These are phyloP conservation scores for Stomatorhinus walkeri DNA, from an alignment of 2,797 vertebrate genomes.

Conservation along the genomic window DNA sequence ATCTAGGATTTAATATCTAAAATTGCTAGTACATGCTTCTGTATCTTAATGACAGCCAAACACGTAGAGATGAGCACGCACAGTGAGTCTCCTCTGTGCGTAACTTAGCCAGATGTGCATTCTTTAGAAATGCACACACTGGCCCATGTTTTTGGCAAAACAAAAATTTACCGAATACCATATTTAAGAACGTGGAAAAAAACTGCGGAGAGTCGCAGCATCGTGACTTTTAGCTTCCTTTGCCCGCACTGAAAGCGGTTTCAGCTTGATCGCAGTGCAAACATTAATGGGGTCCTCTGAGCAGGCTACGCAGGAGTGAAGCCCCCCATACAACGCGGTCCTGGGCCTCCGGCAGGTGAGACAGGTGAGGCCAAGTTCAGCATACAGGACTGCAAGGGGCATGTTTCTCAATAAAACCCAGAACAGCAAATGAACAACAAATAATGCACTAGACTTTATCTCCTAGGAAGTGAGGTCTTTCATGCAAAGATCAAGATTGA, in stretches of 20 bases:
- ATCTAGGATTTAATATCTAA: background rate
- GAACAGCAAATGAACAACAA: background rate
- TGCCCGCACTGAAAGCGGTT: background rate
- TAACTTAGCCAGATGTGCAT: background rate
- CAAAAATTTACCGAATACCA: conserved; percentile 9
- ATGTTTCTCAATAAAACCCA: background rate
- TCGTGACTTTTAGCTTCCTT: background rate
- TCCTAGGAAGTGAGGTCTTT: background rate
- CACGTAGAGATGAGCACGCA: background rate
- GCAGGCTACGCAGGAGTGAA: background rate
- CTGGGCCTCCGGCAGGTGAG: background rate
- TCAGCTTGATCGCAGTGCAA: conserved; percentile 14
- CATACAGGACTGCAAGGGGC: background rate
- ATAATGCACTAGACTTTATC: background rate
- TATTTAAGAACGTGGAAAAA: background rate
- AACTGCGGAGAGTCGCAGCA: background rate
- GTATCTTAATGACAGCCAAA: background rate
- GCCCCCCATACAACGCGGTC: background rate
- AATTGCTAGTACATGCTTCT: background rate
- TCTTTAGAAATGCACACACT: background rate
- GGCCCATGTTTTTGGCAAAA: conserved; percentile 9
- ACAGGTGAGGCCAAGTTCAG: conserved; percentile 7
- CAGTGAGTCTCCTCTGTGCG: background rate
- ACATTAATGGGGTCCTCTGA: background rate
- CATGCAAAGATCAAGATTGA: background rate